Percentiles rank a stretch among this genome's conserved stretches.
Evolutionary conservation across 2,113 vertebrate species (phyloP).

Genomic region (Cisticola juncidis): DNA sequence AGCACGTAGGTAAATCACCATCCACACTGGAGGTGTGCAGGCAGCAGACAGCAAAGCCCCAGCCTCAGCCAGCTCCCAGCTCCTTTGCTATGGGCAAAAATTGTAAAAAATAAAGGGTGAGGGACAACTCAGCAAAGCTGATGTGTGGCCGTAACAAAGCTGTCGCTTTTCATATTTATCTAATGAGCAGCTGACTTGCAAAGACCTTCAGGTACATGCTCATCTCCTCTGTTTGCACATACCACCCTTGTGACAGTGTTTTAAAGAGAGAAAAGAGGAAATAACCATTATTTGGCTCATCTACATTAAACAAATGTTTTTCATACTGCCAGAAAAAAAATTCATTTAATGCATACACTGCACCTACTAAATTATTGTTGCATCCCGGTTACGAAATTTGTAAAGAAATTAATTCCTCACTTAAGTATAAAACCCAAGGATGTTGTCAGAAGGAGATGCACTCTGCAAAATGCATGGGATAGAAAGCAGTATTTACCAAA

Average conservation of each 20-base stretch:
- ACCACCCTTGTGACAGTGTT: neutral
- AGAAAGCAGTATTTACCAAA: neutral
- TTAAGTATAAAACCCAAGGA: neutral
- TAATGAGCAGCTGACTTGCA: neutral
- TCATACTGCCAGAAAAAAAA: neutral
- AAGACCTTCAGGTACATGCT: neutral
- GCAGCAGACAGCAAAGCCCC: neutral
- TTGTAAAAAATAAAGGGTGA: neutral
- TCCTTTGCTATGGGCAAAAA: neutral
- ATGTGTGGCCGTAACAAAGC: neutral
- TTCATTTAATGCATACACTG: neutral
- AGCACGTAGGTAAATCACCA: slow-evolving; percentile 80
- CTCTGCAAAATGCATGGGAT: neutral
- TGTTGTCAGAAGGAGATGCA: neutral
- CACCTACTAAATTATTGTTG: neutral
- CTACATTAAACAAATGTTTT: neutral
- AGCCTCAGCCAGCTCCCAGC: neutral
- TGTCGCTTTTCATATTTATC: neutral
- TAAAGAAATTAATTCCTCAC: neutral
- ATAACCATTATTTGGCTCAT: neutral
- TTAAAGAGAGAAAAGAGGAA: neutral
- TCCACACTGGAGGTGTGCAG: slow-evolving; percentile 60
- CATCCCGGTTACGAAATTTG: accelerated
- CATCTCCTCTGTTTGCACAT: neutral
- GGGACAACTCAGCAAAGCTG: neutral